A percentile compares a stretch with the other conserved stretches of the same genome.
Evolutionary conservation across 1,140 invertebrate species (phyloP).

Genomic region (Brachionus manjavacas): DNA sequence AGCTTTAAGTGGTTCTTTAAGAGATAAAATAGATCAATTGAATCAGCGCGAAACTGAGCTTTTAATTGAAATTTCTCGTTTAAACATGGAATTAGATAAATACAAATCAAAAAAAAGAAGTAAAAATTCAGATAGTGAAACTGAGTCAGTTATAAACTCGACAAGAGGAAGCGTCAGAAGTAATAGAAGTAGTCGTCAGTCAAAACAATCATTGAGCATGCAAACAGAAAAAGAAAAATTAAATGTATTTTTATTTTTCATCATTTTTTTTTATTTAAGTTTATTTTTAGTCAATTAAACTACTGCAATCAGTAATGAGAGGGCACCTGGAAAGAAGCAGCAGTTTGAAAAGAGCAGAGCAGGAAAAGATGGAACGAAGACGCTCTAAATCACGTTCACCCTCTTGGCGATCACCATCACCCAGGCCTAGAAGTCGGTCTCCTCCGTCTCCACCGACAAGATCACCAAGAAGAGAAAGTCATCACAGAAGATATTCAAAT

Average conservation of each 20-base stretch:
- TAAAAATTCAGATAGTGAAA: slow-evolving; percentile 9
- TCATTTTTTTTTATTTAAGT: not conserved
- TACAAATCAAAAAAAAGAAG: not conserved
- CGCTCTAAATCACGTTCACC: not conserved
- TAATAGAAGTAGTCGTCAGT: not conserved
- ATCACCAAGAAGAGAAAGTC: not conserved
- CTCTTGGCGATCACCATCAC: slow-evolving; percentile 27
- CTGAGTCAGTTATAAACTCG: not conserved
- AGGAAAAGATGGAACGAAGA: not conserved
- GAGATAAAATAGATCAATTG: not conserved
- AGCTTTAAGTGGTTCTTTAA: not conserved
- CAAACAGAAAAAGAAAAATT: not conserved
- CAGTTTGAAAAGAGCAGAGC: not conserved
- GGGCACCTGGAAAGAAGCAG: slow-evolving; percentile 9
- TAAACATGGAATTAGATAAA: not conserved
- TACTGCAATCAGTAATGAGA: slow-evolving; percentile 15
- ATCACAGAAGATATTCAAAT: not conserved
- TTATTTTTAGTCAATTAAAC: not conserved
- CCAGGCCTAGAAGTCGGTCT: not conserved
- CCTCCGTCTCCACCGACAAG: not conserved
- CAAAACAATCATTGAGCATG: not conserved
- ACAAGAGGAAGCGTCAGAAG: not conserved
- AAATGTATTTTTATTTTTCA: not conserved
- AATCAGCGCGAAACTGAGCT: not conserved
- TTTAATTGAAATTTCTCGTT: slow-evolving; percentile 7